These are phyloP conservation scores for Pristis pectinata DNA, from an alignment of 2,797 vertebrate species.

Conservation along the genomic window DNA sequence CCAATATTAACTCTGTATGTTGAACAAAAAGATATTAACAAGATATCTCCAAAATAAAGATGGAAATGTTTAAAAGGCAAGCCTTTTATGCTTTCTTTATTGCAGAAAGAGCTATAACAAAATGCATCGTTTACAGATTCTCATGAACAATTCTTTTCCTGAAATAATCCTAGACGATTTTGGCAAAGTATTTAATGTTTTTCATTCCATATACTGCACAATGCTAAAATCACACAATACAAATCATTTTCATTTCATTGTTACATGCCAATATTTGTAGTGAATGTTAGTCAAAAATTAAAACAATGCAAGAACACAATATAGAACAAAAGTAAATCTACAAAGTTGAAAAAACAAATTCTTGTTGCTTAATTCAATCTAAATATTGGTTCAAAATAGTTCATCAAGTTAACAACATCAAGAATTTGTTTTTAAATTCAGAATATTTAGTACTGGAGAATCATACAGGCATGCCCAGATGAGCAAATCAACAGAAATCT, in stretches of 20 bases:
- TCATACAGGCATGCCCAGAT: not conserved
- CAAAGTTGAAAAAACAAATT: not conserved
- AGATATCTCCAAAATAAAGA: not conserved
- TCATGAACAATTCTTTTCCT: not conserved
- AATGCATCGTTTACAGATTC: not conserved
- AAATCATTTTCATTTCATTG: not conserved
- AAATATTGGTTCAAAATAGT: not conserved
- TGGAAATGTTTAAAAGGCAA: not conserved
- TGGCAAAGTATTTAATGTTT: not conserved
- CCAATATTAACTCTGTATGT: not conserved
- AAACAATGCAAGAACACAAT: not conserved
- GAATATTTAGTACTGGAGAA: too few species aligned
- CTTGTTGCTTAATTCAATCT: not conserved
- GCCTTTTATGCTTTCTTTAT: not conserved
- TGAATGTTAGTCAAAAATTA: not conserved
- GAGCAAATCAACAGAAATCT: not conserved
- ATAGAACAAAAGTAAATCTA: not conserved
- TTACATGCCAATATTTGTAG: not conserved
- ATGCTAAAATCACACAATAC: not conserved
- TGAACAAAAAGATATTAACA: not conserved
- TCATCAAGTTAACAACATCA: too few species aligned
- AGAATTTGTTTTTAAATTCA: too few species aligned
- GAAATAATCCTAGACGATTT: not conserved
- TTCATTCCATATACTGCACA: not conserved
- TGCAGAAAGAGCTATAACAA: not conserved